phyloP scores from a whole-genome alignment of 2,888 invertebrate species.

The Agrotis ipsilon region DNA sequence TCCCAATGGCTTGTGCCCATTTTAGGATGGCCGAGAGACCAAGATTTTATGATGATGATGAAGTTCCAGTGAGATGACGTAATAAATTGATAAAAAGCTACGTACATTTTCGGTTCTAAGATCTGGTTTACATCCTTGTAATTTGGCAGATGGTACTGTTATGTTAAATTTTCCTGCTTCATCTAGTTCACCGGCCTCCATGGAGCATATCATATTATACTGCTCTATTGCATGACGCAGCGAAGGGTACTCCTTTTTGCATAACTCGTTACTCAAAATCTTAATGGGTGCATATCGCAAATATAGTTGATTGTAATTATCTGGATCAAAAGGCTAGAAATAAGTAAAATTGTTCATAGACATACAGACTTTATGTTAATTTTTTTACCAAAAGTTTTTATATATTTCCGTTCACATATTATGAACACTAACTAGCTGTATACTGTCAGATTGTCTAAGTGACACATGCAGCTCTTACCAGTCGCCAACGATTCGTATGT shows the following conservation, averaged over 20 bases:
- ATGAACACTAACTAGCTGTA: too few relatives aligned
- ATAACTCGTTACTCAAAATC: not conserved
- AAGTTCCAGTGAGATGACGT: too few relatives aligned
- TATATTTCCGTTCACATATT: too few relatives aligned
- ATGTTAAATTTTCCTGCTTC: not conserved
- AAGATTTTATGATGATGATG: too few relatives aligned
- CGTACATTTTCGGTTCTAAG: not conserved
- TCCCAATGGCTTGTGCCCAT: too few relatives aligned
- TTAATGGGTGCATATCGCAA: conserved; percentile 60
- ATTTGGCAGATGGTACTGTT: not conserved
- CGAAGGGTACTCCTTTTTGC: not conserved
- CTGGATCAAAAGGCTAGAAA: conserved; percentile 60
- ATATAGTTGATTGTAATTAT: conserved; percentile 61
- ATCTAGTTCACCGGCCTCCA: not conserved
- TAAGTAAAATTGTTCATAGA: not conserved
- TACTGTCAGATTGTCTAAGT: too few relatives aligned
- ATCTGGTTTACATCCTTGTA: not conserved
- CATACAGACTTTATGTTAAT: too few relatives aligned
- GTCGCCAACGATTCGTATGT: conserved; percentile 62
- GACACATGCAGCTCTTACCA: conserved; percentile 59
- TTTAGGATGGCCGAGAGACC: too few relatives aligned
- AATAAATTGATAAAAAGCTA: not conserved
- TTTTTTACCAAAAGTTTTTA: too few relatives aligned
- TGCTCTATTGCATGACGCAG: not conserved
- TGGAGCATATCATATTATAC: not conserved